Conservation (phyloP, 2,888 invertebrate species). For the Caenorhabditis panamensis region DNA sequence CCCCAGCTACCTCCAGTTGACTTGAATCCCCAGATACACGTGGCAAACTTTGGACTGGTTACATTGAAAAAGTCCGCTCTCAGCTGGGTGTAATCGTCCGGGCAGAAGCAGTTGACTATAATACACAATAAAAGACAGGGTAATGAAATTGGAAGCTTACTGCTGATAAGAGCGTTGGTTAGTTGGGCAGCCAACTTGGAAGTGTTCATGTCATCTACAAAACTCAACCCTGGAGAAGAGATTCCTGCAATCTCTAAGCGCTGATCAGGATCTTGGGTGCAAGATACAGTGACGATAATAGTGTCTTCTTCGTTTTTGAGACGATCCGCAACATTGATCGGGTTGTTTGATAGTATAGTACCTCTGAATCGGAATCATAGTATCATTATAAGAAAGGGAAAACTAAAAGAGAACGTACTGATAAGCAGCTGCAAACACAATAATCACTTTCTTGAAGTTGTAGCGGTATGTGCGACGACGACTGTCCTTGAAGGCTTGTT, state of each 20-base stretch:
- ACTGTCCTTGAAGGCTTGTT: slow-evolving; percentile 20
- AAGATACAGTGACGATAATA: slow-evolving; percentile 29
- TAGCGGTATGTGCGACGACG: slow-evolving; percentile 14
- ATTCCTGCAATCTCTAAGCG: neutral
- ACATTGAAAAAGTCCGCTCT: neutral
- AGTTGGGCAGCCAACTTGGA: slow-evolving; percentile 26
- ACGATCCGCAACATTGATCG: neutral
- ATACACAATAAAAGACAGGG: neutral
- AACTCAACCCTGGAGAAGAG: slow-evolving; percentile 20
- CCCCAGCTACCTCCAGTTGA: slow-evolving; percentile 20
- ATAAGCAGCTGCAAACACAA: slow-evolving; percentile 37
- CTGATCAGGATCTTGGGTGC: slow-evolving; percentile 6
- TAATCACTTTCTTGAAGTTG: slow-evolving; percentile 28
- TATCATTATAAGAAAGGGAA: neutral
- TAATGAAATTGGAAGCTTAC: neutral
- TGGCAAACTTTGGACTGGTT: neutral
- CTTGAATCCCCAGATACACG: slow-evolving; percentile 28
- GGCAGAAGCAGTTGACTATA: slow-evolving; percentile 40
- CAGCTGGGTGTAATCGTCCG: slow-evolving; percentile 20
- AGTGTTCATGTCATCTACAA: slow-evolving; percentile 45
- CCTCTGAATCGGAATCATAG: slow-evolving; percentile 26
- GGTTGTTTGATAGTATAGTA: neutral
- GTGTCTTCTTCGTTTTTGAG: slow-evolving; percentile 20
- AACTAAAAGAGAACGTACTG: slow-evolving; percentile 21
- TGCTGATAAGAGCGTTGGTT: slow-evolving; percentile 25